Percentiles rank a stretch among this genome's conserved stretches.
phyloP scores from a whole-genome alignment of 2,113 vertebrate genomes.

The Marmota monax region DNA sequence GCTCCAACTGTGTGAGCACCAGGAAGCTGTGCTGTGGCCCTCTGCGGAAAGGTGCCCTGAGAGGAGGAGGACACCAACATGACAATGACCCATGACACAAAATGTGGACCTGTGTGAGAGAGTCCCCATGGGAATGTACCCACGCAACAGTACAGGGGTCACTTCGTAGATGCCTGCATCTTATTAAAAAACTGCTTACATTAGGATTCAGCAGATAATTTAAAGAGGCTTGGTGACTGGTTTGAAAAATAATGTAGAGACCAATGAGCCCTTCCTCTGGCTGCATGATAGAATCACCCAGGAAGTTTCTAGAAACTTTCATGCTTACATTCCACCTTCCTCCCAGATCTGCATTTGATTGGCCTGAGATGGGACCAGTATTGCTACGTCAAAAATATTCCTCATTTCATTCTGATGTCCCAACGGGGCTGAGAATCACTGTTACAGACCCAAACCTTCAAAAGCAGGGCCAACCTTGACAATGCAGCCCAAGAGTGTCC shows the following conservation, averaged over 20 bases:
- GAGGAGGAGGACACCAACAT: neutral
- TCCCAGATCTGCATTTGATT: neutral
- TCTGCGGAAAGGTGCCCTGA: neutral
- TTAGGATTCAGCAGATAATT: neutral
- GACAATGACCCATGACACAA: neutral
- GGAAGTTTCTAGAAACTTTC: neutral
- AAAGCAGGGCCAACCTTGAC: neutral
- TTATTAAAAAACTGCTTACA: neutral
- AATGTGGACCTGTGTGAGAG: neutral
- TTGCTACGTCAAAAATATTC: neutral
- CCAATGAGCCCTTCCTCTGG: neutral
- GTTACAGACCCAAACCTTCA: neutral
- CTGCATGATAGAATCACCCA: neutral
- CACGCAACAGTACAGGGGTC: accelerated
- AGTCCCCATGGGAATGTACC: neutral
- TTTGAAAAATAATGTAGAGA: neutral
- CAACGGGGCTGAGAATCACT: neutral
- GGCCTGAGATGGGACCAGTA: neutral
- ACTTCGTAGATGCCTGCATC: neutral
- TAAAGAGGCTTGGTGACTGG: neutral
- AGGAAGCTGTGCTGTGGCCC: neutral
- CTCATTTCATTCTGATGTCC: neutral
- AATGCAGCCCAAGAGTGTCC: accelerated
- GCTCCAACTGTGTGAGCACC: neutral
- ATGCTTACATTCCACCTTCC: neutral